Evolutionary conservation across 1,140 invertebrate genomes (phyloP).

Genomic region (Drosophila erecta): DNA sequence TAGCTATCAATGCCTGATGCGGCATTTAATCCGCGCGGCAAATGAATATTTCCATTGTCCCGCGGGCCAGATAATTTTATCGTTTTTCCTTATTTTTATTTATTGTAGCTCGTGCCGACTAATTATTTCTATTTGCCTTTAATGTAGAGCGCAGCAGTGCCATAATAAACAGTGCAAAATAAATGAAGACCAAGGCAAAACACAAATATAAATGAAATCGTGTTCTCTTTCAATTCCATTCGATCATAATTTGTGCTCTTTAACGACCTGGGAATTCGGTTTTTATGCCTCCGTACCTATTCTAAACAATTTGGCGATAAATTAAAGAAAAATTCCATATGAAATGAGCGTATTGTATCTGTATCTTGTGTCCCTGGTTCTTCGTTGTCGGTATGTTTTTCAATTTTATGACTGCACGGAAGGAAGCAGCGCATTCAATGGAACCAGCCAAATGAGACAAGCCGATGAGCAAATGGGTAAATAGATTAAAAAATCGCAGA

Average conservation of each 20-base stretch:
- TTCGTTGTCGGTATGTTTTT: conserved; percentile 19
- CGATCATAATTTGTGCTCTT: conserved; percentile 62
- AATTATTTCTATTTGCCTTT: conserved; percentile 76
- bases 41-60: conserved; percentile 69
- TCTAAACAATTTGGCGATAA: conserved; percentile 64
- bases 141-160: conserved; percentile 29
- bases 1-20: conserved; percentile 69
- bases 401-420: conserved; percentile 61
- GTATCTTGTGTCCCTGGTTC: conserved; percentile 13
- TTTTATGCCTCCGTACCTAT: conserved; percentile 7
- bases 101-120: conserved; percentile 56
- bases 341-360: conserved; percentile 9
- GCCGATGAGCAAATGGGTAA: conserved; percentile 23
- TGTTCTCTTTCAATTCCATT: conserved; percentile 52
- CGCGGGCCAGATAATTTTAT: conserved; percentile 15
- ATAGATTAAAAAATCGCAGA: conserved; percentile 33
- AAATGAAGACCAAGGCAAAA: conserved; percentile 36
- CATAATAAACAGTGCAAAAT: conserved; percentile 46
- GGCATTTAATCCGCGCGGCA: conserved; percentile 55
- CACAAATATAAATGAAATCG: not conserved
- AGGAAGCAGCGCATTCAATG: conserved; percentile 68
- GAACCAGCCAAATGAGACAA: conserved; percentile 46
- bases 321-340: conserved; percentile 38
- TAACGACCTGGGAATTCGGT: conserved; percentile 48
- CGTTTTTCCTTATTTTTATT: conserved; percentile 29